Evolutionary conservation across 2,888 invertebrate genomes (phyloP).

Genomic region (Coenonympha glycerion): DNA sequence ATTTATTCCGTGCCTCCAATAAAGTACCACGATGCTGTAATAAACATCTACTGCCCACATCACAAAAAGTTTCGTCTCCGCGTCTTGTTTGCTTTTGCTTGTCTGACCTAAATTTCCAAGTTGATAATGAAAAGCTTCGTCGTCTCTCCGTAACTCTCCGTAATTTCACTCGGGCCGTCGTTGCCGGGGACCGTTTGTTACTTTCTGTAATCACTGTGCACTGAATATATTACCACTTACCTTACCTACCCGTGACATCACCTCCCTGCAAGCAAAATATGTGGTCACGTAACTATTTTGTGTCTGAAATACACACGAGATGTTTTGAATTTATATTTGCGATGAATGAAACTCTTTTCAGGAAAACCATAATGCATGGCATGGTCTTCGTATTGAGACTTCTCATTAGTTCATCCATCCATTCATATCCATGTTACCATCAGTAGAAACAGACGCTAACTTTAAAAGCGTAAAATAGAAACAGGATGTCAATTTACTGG

Average conservation of each 20-base stretch:
- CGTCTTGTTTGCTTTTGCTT: slow-evolving; percentile 34
- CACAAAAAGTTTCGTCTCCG: slow-evolving; percentile 24
- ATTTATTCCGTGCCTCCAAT: slow-evolving; percentile 4
- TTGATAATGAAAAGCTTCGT: slow-evolving; percentile 68
- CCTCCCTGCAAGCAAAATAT: background rate
- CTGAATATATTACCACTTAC: slow-evolving; percentile 48
- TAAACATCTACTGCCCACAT: slow-evolving; percentile 21
- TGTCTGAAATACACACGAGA: background rate
- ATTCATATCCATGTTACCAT: background rate
- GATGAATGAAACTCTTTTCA: background rate
- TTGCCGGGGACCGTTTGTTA: slow-evolving; percentile 53
- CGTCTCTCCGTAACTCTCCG: slow-evolving; percentile 48
- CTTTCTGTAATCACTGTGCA: slow-evolving; percentile 56
- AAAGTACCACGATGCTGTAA: slow-evolving; percentile 15
- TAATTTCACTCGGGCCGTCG: slow-evolving; percentile 60
- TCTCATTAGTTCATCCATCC: background rate
- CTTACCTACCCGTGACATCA: slow-evolving; percentile 12
- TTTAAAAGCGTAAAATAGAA: background rate
- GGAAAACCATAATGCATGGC: background rate
- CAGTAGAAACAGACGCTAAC: background rate
- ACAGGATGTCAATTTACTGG: background rate
- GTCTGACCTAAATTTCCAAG: slow-evolving; percentile 61
- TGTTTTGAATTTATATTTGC: background rate
- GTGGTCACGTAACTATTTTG: slow-evolving; percentile 8
- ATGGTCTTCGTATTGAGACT: background rate